A percentile compares a stretch with the other conserved stretches of the same genome.
Conservation (phyloP, 2,888 invertebrate species). For the Andrena flavipes region DNA sequence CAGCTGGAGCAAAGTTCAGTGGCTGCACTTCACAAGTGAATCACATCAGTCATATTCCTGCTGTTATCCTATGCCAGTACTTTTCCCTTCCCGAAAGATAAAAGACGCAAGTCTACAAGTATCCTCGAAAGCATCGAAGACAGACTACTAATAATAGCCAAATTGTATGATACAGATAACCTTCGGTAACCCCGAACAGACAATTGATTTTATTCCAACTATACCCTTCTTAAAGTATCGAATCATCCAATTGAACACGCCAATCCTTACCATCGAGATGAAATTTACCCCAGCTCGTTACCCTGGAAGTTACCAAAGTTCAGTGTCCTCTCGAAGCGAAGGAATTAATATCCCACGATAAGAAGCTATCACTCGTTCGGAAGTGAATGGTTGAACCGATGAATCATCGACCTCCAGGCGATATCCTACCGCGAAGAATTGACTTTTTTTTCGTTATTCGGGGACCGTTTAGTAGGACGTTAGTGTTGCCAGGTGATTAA, state of each 20-base stretch:
- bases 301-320: background rate
- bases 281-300: background rate
- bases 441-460: slow-evolving; percentile 25
- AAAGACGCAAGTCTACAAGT: too few species aligned
- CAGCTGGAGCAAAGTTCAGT: too few species aligned
- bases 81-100: too few species aligned
- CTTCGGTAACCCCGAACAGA: too few species aligned
- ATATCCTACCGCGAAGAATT: slow-evolving; percentile 5
- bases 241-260: background rate
- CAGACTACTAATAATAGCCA: too few species aligned
- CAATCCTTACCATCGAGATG: background rate
- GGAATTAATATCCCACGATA: slow-evolving; percentile 31
- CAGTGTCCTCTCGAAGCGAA: slow-evolving; percentile 2
- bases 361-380: slow-evolving; percentile 18
- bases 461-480: slow-evolving; percentile 35
- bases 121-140: too few species aligned
- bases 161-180: too few species aligned
- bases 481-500: slow-evolving; percentile 20
- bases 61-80: too few species aligned
- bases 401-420: slow-evolving; percentile 2
- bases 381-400: slow-evolving; percentile 10
- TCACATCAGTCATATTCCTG: too few species aligned
- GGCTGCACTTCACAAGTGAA: too few species aligned
- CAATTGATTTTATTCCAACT: too few species aligned
- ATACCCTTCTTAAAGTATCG: too few species aligned